Evolutionary conservation across 2,888 invertebrate species (phyloP).

Genomic region (Leucophenga maculata): DNA sequence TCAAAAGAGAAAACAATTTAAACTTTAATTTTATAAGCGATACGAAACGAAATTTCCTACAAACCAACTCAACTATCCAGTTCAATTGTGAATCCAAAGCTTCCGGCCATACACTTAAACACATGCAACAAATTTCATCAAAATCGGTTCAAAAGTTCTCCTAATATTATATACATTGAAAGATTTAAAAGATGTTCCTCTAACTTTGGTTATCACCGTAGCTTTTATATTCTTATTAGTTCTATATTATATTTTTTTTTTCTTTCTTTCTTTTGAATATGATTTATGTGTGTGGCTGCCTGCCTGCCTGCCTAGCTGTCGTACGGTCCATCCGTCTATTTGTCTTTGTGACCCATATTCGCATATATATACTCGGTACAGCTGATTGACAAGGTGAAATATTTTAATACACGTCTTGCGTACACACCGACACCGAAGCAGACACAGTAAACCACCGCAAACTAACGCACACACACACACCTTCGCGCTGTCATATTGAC

Average conservation of each 20-base stretch:
- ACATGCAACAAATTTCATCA: too few relatives aligned
- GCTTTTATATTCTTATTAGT: background rate
- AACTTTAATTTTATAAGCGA: too few relatives aligned
- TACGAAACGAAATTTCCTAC: too few relatives aligned
- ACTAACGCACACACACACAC: background rate
- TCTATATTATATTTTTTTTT: too few relatives aligned
- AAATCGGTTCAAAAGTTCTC: too few relatives aligned
- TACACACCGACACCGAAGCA: conserved; percentile 1
- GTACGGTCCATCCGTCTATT: background rate
- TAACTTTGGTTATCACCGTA: background rate
- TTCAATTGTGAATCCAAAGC: too few relatives aligned
- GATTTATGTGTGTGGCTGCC: background rate
- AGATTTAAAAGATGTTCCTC: background rate
- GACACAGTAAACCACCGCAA: background rate
- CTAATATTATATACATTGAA: too few relatives aligned
- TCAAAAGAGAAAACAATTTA: too few relatives aligned
- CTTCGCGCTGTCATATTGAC: background rate
- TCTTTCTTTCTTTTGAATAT: background rate
- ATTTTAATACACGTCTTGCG: conserved; percentile 17
- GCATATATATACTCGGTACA: conserved; percentile 16
- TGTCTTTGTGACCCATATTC: conserved; percentile 12
- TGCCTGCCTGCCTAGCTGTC: background rate
- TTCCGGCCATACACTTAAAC: too few relatives aligned
- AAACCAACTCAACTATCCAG: too few relatives aligned
- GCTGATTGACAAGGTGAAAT: conserved; percentile 61